phyloP scores from a whole-genome alignment of 1,140 invertebrate species.

The Panulirus ornatus region DNA sequence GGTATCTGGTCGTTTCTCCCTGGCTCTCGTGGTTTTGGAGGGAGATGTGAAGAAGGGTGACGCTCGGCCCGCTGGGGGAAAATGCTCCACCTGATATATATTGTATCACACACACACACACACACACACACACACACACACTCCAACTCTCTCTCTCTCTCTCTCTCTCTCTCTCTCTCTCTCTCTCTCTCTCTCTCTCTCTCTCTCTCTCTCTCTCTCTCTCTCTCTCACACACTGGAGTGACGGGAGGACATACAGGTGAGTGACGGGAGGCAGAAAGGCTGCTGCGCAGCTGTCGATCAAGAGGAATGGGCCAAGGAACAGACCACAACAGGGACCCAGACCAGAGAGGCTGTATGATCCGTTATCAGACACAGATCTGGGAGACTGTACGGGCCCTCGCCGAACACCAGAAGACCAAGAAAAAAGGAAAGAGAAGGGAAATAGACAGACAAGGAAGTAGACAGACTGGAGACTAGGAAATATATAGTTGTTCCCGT shows the following conservation, averaged over 20 bases:
- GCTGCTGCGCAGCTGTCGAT: neutral
- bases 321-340: neutral
- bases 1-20: no score
- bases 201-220: neutral
- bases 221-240: neutral
- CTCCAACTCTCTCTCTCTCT: conserved; percentile 20
- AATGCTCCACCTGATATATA: no score
- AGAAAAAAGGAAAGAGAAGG: neutral
- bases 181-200: neutral
- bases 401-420: neutral
- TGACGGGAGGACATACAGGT: neutral
- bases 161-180: conserved; percentile 17
- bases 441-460: neutral
- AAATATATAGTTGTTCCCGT: neutral
- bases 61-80: no score
- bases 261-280: neutral
- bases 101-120: no score
- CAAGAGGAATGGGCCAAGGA: neutral
- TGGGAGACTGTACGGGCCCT: neutral
- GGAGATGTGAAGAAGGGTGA: no score
- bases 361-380: neutral
- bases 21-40: no score
- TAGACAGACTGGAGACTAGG: neutral
- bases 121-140: no score
- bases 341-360: neutral